Conservation (phyloP, 23 tunicate genomes). For the Diplosoma virens region DNA sequence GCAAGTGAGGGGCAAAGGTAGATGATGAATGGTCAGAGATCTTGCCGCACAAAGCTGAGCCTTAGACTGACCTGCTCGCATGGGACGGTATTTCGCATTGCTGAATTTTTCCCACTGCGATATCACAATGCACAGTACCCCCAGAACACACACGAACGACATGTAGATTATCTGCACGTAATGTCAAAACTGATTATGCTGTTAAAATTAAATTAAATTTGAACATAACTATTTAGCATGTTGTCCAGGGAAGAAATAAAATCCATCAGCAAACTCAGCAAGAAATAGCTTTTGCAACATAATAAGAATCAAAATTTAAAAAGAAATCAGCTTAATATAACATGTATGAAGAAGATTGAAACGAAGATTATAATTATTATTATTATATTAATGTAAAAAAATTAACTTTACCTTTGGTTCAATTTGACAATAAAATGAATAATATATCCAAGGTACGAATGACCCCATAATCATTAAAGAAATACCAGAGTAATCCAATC, state of each 20-base stretch:
- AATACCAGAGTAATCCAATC: conserved; percentile 92
- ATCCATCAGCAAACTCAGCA: too few relatives aligned
- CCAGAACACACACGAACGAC: conserved; percentile 76
- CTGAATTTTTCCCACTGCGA: conserved; percentile 98
- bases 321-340: too few relatives aligned
- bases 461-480: conserved; percentile 98
- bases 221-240: background rate
- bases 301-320: too few relatives aligned
- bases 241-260: too few relatives aligned
- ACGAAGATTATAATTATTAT: too few relatives aligned
- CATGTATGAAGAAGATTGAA: too few relatives aligned
- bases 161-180: conserved; percentile 69
- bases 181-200: background rate
- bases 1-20: background rate
- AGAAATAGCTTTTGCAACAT: too few relatives aligned
- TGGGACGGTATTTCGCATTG: conserved; percentile 73
- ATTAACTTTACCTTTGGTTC: conserved; percentile 74
- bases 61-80: conserved; percentile 65
- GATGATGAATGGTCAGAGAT: background rate
- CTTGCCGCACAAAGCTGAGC: background rate
- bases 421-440: conserved; percentile 91
- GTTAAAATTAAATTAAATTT: background rate
- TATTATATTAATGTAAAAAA: too few relatives aligned
- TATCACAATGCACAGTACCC: conserved; percentile 69
- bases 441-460: conserved; percentile 98